Conservation (phyloP, 2,797 vertebrate genomes). For the Periophthalmus magnuspinnatus region DNA sequence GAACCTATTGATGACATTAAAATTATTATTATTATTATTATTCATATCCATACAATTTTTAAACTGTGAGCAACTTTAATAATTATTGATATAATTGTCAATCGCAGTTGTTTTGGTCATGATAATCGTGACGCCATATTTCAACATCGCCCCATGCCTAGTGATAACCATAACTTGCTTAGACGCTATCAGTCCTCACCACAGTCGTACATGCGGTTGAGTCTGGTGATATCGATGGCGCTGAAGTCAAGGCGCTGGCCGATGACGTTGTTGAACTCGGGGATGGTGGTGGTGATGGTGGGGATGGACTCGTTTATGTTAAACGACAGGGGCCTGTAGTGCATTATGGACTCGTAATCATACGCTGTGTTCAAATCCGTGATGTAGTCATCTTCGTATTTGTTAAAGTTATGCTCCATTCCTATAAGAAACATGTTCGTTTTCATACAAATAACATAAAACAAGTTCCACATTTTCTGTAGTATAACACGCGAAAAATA, state of each 20-base stretch:
- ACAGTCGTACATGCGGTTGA: constrained; percentile 92
- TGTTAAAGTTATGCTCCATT: constrained; percentile 81
- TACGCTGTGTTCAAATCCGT: constrained; percentile 89
- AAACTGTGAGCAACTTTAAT: too few species aligned
- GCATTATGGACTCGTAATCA: constrained; percentile 92
- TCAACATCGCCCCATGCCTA: too few species aligned
- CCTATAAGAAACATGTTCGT: constrained; percentile 55
- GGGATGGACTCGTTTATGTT: constrained; percentile 82
- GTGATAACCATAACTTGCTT: not conserved
- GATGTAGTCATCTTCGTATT: constrained; percentile 78
- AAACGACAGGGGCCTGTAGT: constrained; percentile 86
- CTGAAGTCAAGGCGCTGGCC: constrained; percentile 91
- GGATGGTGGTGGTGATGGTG: constrained; percentile 87
- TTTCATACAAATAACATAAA: not conserved
- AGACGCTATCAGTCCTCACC: constrained; percentile 75
- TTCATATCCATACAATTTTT: too few species aligned
- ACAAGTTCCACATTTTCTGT: too few species aligned
- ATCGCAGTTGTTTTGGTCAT: too few species aligned
- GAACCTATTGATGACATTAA: too few species aligned
- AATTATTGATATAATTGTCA: too few species aligned
- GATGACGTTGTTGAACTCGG: constrained; percentile 82
- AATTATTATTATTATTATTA: too few species aligned
- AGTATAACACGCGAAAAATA: too few species aligned
- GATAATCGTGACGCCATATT: too few species aligned
- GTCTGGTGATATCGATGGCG: constrained; percentile 80